Conservation (phyloP, 1,140 invertebrate species). For the Theocolax elegans region DNA sequence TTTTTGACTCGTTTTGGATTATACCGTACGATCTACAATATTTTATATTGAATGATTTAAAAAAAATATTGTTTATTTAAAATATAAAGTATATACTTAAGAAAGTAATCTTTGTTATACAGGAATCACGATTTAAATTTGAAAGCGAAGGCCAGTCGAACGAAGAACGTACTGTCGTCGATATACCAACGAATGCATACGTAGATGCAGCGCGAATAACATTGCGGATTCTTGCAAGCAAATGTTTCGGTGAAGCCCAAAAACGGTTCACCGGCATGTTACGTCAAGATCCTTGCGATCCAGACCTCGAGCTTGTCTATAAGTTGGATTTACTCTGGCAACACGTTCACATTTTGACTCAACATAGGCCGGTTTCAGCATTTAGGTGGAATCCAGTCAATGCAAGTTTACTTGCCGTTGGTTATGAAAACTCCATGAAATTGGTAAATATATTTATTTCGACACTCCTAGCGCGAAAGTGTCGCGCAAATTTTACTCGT, state of each 20-base stretch:
- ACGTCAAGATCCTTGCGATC: slow-evolving; percentile 70
- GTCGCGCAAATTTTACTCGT: no score
- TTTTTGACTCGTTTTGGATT: no score
- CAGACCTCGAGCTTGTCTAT: slow-evolving; percentile 74
- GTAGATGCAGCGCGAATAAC: slow-evolving; percentile 72
- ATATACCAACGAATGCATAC: not conserved
- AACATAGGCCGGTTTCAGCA: slow-evolving; percentile 67
- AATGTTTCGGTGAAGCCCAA: slow-evolving; percentile 72
- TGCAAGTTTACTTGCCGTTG: slow-evolving; percentile 75
- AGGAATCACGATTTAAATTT: no score
- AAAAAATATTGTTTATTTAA: no score
- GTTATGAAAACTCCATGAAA: slow-evolving; percentile 67
- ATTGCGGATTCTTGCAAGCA: slow-evolving; percentile 76
- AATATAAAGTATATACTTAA: no score
- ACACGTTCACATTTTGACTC: slow-evolving; percentile 65
- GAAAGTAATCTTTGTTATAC: no score
- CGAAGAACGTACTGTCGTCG: no score
- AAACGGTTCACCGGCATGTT: slow-evolving; percentile 75
- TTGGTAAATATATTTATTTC: no score
- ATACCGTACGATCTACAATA: no score
- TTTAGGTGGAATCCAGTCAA: slow-evolving; percentile 76
- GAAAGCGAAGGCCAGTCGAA: no score
- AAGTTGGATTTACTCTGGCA: slow-evolving; percentile 74
- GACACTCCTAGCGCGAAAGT: no score
- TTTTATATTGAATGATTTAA: no score